These are phyloP conservation scores for Tetramorium parvispinum DNA, from an alignment of 1,140 invertebrate genomes.

Conservation along the genomic window DNA sequence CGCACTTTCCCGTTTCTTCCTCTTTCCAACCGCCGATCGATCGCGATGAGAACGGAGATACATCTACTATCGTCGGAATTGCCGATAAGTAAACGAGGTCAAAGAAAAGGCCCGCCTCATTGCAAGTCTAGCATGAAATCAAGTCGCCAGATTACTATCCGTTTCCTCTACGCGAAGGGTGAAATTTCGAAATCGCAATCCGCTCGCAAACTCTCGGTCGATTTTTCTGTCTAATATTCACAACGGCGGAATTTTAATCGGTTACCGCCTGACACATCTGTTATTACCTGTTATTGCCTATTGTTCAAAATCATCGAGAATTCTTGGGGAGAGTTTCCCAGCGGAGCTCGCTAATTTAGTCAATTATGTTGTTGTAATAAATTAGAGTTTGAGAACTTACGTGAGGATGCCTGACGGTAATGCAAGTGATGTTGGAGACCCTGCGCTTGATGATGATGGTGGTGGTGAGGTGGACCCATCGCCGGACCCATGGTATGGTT, in stretches of 20 bases:
- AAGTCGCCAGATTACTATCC: constrained; percentile 7
- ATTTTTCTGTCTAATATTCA: not conserved
- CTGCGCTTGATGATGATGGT: constrained; percentile 84
- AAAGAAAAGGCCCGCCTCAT: constrained; percentile 39
- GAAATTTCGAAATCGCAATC: constrained; percentile 4
- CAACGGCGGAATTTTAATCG: not conserved
- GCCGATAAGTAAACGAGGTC: constrained; percentile 65
- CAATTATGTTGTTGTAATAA: not conserved
- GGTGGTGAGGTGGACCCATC: constrained; percentile 84
- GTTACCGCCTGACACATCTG: not conserved
- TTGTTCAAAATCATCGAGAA: constrained; percentile 3
- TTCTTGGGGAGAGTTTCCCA: not conserved
- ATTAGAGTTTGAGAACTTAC: constrained; percentile 77
- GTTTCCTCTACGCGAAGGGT: not conserved
- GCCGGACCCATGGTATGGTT: constrained; percentile 81
- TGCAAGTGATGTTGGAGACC: constrained; percentile 83
- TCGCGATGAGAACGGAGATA: constrained; percentile 57
- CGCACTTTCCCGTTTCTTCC: not conserved
- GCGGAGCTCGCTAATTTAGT: not conserved
- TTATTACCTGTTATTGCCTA: not conserved
- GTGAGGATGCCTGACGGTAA: constrained; percentile 83
- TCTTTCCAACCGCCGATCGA: constrained; percentile 40
- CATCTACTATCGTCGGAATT: constrained; percentile 41
- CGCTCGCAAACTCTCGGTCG: not conserved
- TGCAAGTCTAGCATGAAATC: constrained; percentile 13